Evolutionary conservation across 1,140 invertebrate species (phyloP).

Genomic region (Choristoneura fumiferana): DNA sequence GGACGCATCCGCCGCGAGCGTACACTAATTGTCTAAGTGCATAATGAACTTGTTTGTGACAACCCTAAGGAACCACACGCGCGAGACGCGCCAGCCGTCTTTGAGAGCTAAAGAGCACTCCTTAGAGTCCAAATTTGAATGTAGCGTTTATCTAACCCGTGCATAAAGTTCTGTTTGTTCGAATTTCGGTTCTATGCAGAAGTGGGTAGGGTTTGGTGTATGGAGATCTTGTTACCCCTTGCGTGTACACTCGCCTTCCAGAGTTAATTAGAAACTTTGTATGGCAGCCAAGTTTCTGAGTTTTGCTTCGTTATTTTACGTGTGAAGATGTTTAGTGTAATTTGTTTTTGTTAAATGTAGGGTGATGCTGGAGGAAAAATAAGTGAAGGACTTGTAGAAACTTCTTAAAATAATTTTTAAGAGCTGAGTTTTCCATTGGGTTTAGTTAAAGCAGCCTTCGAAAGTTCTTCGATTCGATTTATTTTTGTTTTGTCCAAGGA

Average conservation of each 20-base stretch:
- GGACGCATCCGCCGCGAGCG: constrained; percentile 51
- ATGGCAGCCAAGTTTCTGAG: constrained; percentile 32
- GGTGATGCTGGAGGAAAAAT: too few relatives aligned
- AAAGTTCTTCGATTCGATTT: too few relatives aligned
- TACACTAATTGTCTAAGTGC: constrained; percentile 76
- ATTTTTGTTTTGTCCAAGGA: too few relatives aligned
- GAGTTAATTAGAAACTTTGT: constrained; percentile 72
- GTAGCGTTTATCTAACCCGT: constrained; percentile 23
- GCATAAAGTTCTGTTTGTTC: not conserved
- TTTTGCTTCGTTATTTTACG: constrained; percentile 20
- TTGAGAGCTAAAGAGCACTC: constrained; percentile 22
- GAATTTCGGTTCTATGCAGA: constrained; percentile 33
- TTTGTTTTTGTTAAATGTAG: too few relatives aligned
- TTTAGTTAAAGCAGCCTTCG: too few relatives aligned
- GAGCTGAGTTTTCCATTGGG: too few relatives aligned
- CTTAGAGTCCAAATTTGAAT: constrained; percentile 29
- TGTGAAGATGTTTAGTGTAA: constrained; percentile 4
- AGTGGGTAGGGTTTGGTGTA: constrained; percentile 33
- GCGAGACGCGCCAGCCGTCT: constrained; percentile 12
- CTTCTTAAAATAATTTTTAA: too few relatives aligned
- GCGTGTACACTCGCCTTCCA: constrained; percentile 47
- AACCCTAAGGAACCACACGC: constrained; percentile 52
- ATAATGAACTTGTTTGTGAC: constrained; percentile 73
- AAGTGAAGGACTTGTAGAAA: too few relatives aligned
- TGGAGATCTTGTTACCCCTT: constrained; percentile 57